Evolutionary conservation across 2,797 vertebrate species (phyloP).

Genomic region (Phrynocephalus vlangalii): DNA sequence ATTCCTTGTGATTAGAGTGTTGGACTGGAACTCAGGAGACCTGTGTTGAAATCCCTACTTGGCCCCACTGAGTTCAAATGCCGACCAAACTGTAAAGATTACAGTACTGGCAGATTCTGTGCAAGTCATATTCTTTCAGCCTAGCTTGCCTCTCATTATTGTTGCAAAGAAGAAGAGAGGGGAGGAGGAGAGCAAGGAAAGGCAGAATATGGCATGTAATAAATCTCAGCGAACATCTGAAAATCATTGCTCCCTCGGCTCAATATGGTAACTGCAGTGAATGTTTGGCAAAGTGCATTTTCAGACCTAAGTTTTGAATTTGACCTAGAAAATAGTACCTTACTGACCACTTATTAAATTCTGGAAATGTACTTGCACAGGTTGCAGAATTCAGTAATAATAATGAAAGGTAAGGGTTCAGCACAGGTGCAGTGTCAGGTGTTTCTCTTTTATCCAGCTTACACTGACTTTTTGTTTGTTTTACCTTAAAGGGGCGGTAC

Average conservation of each 20-base stretch:
- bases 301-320: not conserved
- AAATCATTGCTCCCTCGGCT: not conserved
- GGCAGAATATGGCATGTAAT: too few species aligned
- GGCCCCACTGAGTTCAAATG: too few species aligned
- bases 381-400: slow-evolving; percentile 4
- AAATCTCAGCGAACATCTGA: not conserved
- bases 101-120: too few species aligned
- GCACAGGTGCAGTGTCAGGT: not conserved
- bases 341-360: not conserved
- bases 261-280: not conserved
- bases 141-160: too few species aligned
- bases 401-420: not conserved
- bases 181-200: too few species aligned
- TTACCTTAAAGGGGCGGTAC: not conserved
- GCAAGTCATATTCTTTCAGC: too few species aligned
- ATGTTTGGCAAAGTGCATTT: not conserved
- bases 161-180: too few species aligned
- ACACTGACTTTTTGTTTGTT: not conserved
- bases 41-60: too few species aligned
- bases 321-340: not conserved
- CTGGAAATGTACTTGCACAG: not conserved
- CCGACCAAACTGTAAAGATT: too few species aligned
- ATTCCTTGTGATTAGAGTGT: too few species aligned
- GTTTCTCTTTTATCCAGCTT: not conserved
- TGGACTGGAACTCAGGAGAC: too few species aligned